phyloP scores from a whole-genome alignment of 64 coral and sea anemone species.

The Hydrozoanthus tunicans region DNA sequence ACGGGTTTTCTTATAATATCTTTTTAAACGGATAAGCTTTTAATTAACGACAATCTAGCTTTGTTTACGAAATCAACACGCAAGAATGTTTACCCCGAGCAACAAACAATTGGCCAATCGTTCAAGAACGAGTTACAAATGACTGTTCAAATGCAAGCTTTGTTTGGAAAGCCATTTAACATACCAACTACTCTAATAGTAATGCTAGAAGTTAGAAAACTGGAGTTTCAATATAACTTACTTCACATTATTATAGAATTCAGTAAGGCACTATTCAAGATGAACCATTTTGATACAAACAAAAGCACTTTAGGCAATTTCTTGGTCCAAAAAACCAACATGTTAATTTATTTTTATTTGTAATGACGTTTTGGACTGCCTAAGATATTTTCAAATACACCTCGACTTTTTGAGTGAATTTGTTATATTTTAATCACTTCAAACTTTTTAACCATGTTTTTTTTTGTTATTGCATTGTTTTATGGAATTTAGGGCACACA shows the following conservation, averaged over 20 bases:
- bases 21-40: slow-evolving; percentile 18
- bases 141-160: slow-evolving; percentile 37
- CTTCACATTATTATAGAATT: slow-evolving; percentile 8
- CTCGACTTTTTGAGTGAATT: not conserved
- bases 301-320: not conserved
- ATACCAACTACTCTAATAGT: slow-evolving; percentile 17
- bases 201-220: slow-evolving; percentile 17
- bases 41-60: slow-evolving; percentile 26
- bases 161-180: slow-evolving; percentile 44
- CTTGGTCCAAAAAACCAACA: not conserved
- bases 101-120: slow-evolving; percentile 29
- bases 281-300: not conserved
- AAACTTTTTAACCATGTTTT: no score
- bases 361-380: not conserved
- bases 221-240: slow-evolving; percentile 39
- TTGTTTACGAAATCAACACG: slow-evolving; percentile 2
- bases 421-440: no score
- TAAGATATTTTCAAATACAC: not conserved
- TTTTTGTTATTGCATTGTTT: no score
- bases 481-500: no score
- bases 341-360: not conserved
- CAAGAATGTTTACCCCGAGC: slow-evolving; percentile 50
- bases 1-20: no score
- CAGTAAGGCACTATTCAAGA: slow-evolving; percentile 5
- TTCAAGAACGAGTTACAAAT: slow-evolving; percentile 47